Evolutionary conservation across 2,797 vertebrate species (phyloP), one percentile per base, ranked within the genome.

Genomic region (Rhyacichthys aspro): DNA sequence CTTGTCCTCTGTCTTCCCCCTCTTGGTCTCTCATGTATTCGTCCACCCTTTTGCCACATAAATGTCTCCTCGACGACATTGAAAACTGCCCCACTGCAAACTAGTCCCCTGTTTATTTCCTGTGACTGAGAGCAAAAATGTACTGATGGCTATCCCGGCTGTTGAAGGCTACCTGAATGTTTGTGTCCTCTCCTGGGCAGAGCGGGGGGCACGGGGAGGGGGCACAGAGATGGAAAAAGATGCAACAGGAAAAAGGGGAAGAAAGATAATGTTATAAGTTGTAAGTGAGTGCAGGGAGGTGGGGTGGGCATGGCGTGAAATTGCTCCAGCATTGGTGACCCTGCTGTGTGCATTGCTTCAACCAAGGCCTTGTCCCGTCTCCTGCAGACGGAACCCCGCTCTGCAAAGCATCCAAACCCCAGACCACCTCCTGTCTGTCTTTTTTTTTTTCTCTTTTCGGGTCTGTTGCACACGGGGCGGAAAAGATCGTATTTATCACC

Each of bases 401-500:
- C 48, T 36, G 8, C 43, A 73, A 55, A 72, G 64, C 84, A 62
- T 72, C 64, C 61, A 74, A 75, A 78, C 77, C 70, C 72, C 78
- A 77, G 67, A 65, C 71, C 82, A 78, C 63, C 75, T 73, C 79
- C 71, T 79, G 78, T 83, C 84, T 77, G 71, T 75, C 77, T 80
- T 59, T 73, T 67, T 71, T 48, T 59, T 66, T 72, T 78, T 85
- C 12, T 78, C 82, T 83, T 88, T 89, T 86, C 88, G 50, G 90
- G 93, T 94, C 94, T 93, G 90, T 93, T 93, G 91, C 93, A 93
- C 54, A 91, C 90, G 68, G 92, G 94, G 94, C 85, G 94, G 95
- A 95, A 96, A 96, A 94, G 94, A 96, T 96, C 93, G 93, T 97
- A 98, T 98, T 98, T 97, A 98, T 98, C 96, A 97, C 95, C 96